These are phyloP conservation scores for Neelides folsomi DNA, from an alignment of 2,888 invertebrate species.

Conservation along the genomic window DNA sequence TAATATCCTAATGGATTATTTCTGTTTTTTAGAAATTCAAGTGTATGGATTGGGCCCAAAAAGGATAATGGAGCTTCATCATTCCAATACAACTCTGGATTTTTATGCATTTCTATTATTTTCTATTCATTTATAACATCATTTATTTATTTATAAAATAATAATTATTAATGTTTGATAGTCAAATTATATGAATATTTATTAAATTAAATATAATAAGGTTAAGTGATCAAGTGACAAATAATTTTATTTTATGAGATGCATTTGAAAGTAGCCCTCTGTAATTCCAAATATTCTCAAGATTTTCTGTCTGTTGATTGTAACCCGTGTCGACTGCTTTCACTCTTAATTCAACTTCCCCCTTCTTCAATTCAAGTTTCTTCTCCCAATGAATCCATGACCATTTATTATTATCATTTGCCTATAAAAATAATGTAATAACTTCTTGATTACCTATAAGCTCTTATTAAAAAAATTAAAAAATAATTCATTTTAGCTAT, in stretches of 20 bases:
- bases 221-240: constrained; percentile 30
- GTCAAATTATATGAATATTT: too few relatives aligned
- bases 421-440: constrained; percentile 3
- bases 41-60: too few relatives aligned
- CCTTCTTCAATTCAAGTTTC: constrained; percentile 46
- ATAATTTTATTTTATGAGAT: constrained; percentile 61
- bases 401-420: constrained; percentile 53
- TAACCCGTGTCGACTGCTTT: constrained; percentile 81
- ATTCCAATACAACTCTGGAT: too few relatives aligned
- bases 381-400: constrained; percentile 82
- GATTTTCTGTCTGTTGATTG: constrained; percentile 88
- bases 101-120: too few relatives aligned
- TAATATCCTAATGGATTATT: too few relatives aligned
- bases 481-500: constrained; percentile 15
- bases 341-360: constrained; percentile 60
- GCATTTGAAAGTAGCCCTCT: constrained; percentile 89
- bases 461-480: background rate
- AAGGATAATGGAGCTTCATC: too few relatives aligned
- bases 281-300: constrained; percentile 90
- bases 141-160: too few relatives aligned
- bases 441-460: background rate
- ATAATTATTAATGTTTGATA: too few relatives aligned
- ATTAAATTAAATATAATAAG: too few relatives aligned
- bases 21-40: too few relatives aligned
- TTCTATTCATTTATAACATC: too few relatives aligned